A percentile compares a stretch with the other conserved stretches of the same genome.
phyloP scores from a whole-genome alignment of 2,888 invertebrate genomes.

The Hemistola chrysoprasaria region DNA sequence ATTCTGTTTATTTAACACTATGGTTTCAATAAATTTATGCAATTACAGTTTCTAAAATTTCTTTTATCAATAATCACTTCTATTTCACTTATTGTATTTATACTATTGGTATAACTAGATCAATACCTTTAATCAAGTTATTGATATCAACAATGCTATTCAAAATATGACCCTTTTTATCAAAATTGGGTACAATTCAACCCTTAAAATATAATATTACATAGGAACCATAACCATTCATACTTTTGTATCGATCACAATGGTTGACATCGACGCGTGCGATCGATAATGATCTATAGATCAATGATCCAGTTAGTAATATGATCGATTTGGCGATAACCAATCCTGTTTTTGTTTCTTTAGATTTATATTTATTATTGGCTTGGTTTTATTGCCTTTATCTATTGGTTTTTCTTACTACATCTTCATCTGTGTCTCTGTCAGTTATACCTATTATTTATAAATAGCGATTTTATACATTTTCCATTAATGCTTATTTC shows the following conservation, averaged over 20 bases:
- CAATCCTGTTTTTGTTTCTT: slow-evolving; percentile 25
- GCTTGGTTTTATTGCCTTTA: slow-evolving; percentile 4
- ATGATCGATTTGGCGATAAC: slow-evolving; percentile 56
- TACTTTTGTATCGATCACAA: slow-evolving; percentile 52
- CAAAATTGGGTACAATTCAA: slow-evolving; percentile 24
- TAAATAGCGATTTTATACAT: no score
- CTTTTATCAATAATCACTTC: no score
- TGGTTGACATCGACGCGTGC: slow-evolving; percentile 61
- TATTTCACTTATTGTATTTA: not conserved
- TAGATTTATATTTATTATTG: slow-evolving; percentile 11
- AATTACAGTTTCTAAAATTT: not conserved
- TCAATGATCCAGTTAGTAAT: slow-evolving; percentile 49
- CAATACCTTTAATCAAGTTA: slow-evolving; percentile 1
- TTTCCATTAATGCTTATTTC: no score
- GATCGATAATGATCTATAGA: slow-evolving; percentile 64
- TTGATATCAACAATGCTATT: slow-evolving; percentile 33
- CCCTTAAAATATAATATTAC: slow-evolving; percentile 75
- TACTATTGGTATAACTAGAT: not conserved
- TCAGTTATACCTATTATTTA: no score
- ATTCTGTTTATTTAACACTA: no score
- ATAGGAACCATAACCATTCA: slow-evolving; percentile 60
- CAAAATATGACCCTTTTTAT: no score
- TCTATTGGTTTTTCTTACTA: no score
- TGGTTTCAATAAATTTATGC: no score
- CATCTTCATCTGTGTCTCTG: no score